A percentile compares a stretch with the other conserved stretches of the same genome.
phyloP scores from a whole-genome alignment of 1,140 invertebrate genomes.

The Macrocentrus cingulum region DNA sequence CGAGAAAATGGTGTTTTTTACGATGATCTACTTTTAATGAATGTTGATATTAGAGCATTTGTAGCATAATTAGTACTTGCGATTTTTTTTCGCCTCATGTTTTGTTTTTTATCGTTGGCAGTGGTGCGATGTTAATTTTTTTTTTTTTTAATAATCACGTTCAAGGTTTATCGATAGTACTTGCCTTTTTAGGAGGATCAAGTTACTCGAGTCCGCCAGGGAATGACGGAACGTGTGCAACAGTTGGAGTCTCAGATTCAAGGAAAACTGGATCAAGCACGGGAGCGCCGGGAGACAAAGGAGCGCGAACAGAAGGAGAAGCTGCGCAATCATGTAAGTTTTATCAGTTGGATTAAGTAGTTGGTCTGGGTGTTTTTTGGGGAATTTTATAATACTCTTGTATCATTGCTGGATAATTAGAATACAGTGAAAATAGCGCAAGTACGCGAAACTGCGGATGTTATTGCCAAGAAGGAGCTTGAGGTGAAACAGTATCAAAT shows the following conservation, averaged over 20 bases:
- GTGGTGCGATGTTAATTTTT: too few relatives aligned
- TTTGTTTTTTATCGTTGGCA: too few relatives aligned
- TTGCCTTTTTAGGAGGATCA: slow-evolving; percentile 66
- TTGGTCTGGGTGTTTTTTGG: slow-evolving; percentile 4
- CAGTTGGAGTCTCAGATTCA: slow-evolving; percentile 70
- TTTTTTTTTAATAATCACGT: too few relatives aligned
- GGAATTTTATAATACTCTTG: too few relatives aligned
- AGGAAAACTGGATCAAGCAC: slow-evolving; percentile 72
- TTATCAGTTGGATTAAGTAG: slow-evolving; percentile 7
- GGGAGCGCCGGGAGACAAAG: slow-evolving; percentile 67
- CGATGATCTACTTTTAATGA: too few relatives aligned
- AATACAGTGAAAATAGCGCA: slow-evolving; percentile 70
- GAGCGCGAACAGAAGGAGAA: slow-evolving; percentile 76
- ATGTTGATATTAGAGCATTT: too few relatives aligned
- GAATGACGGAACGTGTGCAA: slow-evolving; percentile 66
- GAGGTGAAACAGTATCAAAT: slow-evolving; percentile 64
- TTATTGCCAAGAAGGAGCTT: slow-evolving; percentile 68
- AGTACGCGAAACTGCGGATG: slow-evolving; percentile 66
- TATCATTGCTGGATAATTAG: slow-evolving; percentile 58
- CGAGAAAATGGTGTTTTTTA: too few relatives aligned
- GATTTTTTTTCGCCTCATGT: too few relatives aligned
- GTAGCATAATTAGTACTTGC: too few relatives aligned
- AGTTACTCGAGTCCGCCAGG: slow-evolving; percentile 67
- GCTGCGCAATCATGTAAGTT: slow-evolving; percentile 74
- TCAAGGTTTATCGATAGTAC: too few relatives aligned